Evolutionary conservation across 2,113 vertebrate genomes (phyloP).

Genomic region (Echinops telfairi): DNA sequence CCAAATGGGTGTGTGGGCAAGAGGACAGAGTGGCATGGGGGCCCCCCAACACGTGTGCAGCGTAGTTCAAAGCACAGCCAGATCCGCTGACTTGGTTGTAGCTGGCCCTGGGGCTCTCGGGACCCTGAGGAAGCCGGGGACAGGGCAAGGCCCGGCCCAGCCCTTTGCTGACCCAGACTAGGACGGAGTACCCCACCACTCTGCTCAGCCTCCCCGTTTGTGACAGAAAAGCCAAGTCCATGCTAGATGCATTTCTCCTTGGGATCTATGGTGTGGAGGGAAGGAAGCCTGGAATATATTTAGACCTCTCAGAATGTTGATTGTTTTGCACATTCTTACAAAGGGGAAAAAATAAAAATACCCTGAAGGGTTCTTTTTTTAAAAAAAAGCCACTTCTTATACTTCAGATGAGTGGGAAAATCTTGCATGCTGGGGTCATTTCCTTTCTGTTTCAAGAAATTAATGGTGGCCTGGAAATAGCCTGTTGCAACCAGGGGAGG

Average conservation of each 20-base stretch:
- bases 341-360: constrained; percentile 54
- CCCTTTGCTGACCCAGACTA: not conserved
- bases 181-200: not conserved
- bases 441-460: constrained; percentile 74
- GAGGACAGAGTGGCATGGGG: not conserved
- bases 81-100: not conserved
- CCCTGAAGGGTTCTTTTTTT: constrained; percentile 19
- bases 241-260: not conserved
- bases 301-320: constrained; percentile 48
- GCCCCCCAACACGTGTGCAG: not conserved
- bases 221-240: not conserved
- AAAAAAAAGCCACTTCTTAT: constrained; percentile 9
- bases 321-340: constrained; percentile 67
- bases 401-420: constrained; percentile 69
- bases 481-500: constrained; percentile 38
- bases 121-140: not conserved
- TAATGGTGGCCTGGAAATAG: constrained; percentile 76
- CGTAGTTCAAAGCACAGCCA: constrained; percentile 50
- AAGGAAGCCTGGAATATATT: constrained; percentile 58
- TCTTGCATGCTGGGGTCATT: constrained; percentile 69
- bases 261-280: not conserved
- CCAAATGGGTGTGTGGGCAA: constrained; percentile 3
- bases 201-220: not conserved
- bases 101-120: not conserved
- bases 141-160: not conserved